Evolutionary conservation across 1,140 invertebrate genomes (phyloP), one percentile per base, ranked within the genome.

Genomic region (Drosophila funebris): DNA sequence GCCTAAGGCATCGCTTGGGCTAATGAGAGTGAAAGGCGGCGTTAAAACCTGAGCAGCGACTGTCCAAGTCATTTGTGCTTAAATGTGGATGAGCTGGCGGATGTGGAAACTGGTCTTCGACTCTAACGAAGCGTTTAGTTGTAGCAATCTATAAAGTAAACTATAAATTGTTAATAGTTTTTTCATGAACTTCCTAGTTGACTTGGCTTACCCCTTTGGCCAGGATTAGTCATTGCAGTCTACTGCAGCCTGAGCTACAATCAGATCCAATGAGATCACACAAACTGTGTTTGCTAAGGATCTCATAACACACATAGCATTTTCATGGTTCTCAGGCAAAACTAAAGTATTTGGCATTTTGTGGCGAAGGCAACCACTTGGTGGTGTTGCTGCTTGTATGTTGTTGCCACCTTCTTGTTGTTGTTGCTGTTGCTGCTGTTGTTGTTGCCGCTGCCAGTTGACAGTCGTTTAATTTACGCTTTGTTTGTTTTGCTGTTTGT

Each of bases 381-480:
- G 39, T 29, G n/a, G 14, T 16, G 14, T 36, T 11, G 69, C 56
- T 79, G 73, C 33, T 77, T 68, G 64, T 41, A 13, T 24, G 27
- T 50, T 27, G 56, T 20, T 44, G 57, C 16, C 57, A 60, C 57
- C 43, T 52, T 16, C 24, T 36, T 44, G 46, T 8, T 24, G 43
- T 20, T 39, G 54, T 31, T 22, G 43, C 9, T 44, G 44, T 16
- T 14, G 18, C 20, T 9, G 69, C 52, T 48, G 56, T 61, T 53
- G 52, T 22, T 37, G 44, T 13, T 67, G 76, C 64, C 62, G 56
- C 63, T 63, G 72, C 78, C 78, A 79, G 74, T 83, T 87, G 82
- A 88, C 83, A 87, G 83, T 57, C 83, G 76, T 88, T 87, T 88
- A 87, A 88, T 87, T 87, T 87, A 87, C 82, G 82, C 82, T 87